Percentiles rank a stretch among this genome's conserved stretches.
Conservation (phyloP, 1,140 invertebrate genomes). For the Euura lappo region DNA sequence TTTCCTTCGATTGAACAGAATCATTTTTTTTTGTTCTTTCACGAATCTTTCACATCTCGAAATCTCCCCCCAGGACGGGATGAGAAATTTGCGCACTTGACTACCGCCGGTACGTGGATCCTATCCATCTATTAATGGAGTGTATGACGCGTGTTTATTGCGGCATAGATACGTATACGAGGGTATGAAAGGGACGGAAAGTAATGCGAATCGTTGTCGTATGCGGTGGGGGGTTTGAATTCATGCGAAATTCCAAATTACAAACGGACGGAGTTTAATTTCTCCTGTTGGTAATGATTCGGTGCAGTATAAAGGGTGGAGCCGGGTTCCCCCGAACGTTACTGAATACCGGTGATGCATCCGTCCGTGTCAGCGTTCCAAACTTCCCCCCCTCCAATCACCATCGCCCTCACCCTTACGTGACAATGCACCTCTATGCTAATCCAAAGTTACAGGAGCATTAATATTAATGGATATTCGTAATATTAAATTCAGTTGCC, state of each 20-base stretch:
- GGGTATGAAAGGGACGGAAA: background rate
- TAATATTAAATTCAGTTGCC: constrained; percentile 5
- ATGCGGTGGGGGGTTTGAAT: background rate
- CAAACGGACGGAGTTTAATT: background rate
- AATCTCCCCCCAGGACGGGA: too few relatives aligned
- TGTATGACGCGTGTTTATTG: background rate
- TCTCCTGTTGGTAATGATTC: background rate
- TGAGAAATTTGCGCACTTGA: too few relatives aligned
- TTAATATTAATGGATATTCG: constrained; percentile 7
- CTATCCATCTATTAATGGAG: background rate
- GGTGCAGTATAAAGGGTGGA: background rate
- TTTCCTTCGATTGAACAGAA: too few relatives aligned
- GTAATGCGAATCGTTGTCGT: background rate
- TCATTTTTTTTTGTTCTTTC: too few relatives aligned
- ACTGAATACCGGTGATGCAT: background rate
- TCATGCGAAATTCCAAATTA: background rate
- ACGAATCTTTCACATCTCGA: too few relatives aligned
- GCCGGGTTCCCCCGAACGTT: background rate
- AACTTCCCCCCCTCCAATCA: background rate
- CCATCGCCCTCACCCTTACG: background rate
- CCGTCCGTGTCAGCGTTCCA: background rate
- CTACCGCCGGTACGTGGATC: too few relatives aligned
- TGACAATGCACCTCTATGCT: constrained; percentile 6
- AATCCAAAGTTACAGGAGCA: constrained; percentile 3
- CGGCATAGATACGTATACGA: too few relatives aligned